Base-by-base conservation (phyloP, 2,797 vertebrate species). In the Chloroceryle inda region DNA sequence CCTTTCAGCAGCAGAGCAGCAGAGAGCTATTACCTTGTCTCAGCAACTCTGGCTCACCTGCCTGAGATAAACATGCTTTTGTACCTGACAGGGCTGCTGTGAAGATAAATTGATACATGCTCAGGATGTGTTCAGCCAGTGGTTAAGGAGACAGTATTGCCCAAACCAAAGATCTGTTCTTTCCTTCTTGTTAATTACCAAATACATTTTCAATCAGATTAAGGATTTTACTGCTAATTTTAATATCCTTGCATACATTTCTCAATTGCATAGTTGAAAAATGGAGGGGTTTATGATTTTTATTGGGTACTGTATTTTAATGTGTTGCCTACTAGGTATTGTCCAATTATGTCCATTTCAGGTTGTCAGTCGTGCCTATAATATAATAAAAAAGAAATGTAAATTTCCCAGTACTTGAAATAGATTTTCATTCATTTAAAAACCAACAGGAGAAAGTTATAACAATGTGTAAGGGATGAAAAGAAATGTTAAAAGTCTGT, bases 301-400 rank as follows among this genome's bases (percentile, higher is more conserved):
- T 76, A 89, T 89, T 73, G 89, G n/a, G 2, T 91, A 33, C 37
- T 2, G 0, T 93, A 38, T 94, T 96, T 90, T 64, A 85, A 37
- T 64, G 22, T 3, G 1, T 53, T 73, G 42, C 68, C 52, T 94
- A 17, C 16, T 58, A 58, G 66, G 21, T 33, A 44, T 59, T 92
- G 47, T 77, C 67, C 92, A 84, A 77, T 92, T 98, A 92, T 24
- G 42, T 49, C 21, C 53, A 85, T 85, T 96, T 96, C 66, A 91
- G 40, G 67, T 11, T 40, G 47, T 79, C 58, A n/a, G 33, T 84
- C 97, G 77, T 52, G 78, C 80, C 68, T 85, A 49, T 96, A 94
- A 59, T 72, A 55, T 49, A 92, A 95, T 88, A 93, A 96, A 96
- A 96, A 88, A 76, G 26, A 95, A 96, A 91, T 81, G 27, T 49